Evolutionary conservation across 1,140 invertebrate species (phyloP).

Genomic region (Coelopa frigida): DNA sequence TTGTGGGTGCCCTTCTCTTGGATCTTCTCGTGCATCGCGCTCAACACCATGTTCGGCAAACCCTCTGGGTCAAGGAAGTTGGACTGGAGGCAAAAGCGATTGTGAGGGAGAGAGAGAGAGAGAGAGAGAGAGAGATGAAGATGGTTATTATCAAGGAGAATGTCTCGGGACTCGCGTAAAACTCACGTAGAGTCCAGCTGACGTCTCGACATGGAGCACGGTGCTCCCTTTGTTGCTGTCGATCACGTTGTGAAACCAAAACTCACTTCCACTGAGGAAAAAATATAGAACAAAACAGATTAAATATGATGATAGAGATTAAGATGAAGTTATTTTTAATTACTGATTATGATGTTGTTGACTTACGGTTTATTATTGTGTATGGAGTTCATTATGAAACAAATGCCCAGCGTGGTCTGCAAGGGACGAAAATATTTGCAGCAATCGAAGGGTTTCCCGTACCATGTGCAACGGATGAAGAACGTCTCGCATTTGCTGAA

Average conservation of each 20-base stretch:
- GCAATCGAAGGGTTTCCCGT: slow-evolving; percentile 46
- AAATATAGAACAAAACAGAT: neutral
- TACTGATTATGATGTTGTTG: neutral
- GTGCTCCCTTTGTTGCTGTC: neutral
- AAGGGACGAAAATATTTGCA: slow-evolving; percentile 48
- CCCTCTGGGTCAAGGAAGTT: no score
- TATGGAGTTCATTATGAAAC: slow-evolving; percentile 49
- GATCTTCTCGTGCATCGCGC: no score
- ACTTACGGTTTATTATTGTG: slow-evolving; percentile 36
- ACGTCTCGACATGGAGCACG: no score
- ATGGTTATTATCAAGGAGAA: no score
- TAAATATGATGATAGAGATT: neutral
- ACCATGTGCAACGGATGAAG: slow-evolving; percentile 46
- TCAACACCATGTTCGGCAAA: no score
- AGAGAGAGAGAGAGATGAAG: no score
- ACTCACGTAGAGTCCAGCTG: no score
- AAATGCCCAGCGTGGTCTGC: slow-evolving; percentile 48
- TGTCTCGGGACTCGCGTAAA: no score
- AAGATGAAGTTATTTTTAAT: neutral
- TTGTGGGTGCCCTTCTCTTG: no score
- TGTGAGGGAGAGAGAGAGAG: no score
- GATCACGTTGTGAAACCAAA: slow-evolving; percentile 3
- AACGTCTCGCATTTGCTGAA: slow-evolving; percentile 34
- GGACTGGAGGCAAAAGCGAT: no score
- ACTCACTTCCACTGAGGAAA: neutral